Percentiles rank a stretch among this genome's conserved stretches.
Conservation (phyloP, 2,797 vertebrate species). For the Gastrophryne carolinensis region DNA sequence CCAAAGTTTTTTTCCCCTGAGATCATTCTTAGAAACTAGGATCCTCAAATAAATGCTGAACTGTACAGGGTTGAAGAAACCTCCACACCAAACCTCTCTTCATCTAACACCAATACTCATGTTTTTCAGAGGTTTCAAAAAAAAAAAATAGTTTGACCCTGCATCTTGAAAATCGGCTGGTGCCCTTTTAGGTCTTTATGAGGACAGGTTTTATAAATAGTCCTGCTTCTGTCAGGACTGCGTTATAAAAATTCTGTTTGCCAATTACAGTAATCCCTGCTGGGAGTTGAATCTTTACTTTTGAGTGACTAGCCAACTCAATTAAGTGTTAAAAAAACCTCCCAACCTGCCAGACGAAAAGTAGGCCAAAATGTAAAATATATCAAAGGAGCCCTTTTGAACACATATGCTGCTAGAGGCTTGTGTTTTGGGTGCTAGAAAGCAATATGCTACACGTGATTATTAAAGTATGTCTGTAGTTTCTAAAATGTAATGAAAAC, state of each 20-base stretch:
- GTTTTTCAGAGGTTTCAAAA: constrained; percentile 35
- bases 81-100: constrained; percentile 35
- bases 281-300: constrained; percentile 54
- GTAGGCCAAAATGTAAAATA: constrained; percentile 52
- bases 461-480: constrained; percentile 29
- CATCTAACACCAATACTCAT: constrained; percentile 39
- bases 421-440: constrained; percentile 39
- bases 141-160: constrained; percentile 44
- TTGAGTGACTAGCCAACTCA: constrained; percentile 54
- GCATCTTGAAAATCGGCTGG: constrained; percentile 37
- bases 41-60: constrained; percentile 42
- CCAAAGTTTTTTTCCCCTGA: constrained; percentile 26
- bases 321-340: constrained; percentile 53
- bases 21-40: constrained; percentile 35
- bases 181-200: constrained; percentile 48
- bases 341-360: constrained; percentile 52
- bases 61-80: constrained; percentile 29
- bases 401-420: constrained; percentile 50
- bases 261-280: constrained; percentile 54
- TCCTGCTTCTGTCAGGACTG: constrained; percentile 51
- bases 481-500: constrained; percentile 42
- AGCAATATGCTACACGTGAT: constrained; percentile 24
- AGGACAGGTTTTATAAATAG: constrained; percentile 52
- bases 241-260: constrained; percentile 52
- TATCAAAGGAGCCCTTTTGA: constrained; percentile 52